Base-by-base conservation (phyloP, 2,888 invertebrate genomes). In the Synanthedon tipuliformis region DNA sequence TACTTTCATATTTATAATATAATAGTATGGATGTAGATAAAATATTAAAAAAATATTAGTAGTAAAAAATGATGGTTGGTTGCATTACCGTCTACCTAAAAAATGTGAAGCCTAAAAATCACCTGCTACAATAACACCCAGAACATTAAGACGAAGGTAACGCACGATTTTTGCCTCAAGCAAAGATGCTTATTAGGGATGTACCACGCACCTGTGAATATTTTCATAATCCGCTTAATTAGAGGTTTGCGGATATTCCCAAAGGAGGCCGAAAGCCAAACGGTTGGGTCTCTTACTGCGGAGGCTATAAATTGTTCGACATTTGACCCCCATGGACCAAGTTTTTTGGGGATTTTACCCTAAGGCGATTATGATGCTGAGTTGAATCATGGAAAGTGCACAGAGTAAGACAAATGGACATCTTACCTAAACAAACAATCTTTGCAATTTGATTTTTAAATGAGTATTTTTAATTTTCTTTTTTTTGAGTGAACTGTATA, bases 221-320 rank as follows among this genome's bases (percentile, higher is more conserved):
- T 85, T 84, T 81, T 79, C 84, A 84, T 85, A 85, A 84, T 83
- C 84, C 81, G 72, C 76, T 78, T 87, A 87, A 87, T 87, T 87
- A 87, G 81, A 80, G 87, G 87, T 86, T 85, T 75, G 87, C 85
- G 78, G 78, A 82, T 81, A 70, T 82, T 79, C 81, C 83, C 84
- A 83, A 86, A 84, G 81, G 68, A 69, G 69, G 68, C 73, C 72
- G 71, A 69, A 75, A 66, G 70, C 77, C 76, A 78, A 79, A 79
- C 80, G 77, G 81, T 80, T 80, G 77, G 71, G 78, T 70, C 66
- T 71, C 75, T 78, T 73, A 80, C 81, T 78, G 84, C 75, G 68
- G 84, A 76, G 84, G 84, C 84, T 77, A 87, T 87, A 87, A 87
- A 87, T 87, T 83, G 75, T 79, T 87, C 87, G 87, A 87, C 87